Evolutionary conservation across 2,888 invertebrate species (phyloP), one percentile per base, ranked within the genome.

Genomic region (Synergus gifuensis): DNA sequence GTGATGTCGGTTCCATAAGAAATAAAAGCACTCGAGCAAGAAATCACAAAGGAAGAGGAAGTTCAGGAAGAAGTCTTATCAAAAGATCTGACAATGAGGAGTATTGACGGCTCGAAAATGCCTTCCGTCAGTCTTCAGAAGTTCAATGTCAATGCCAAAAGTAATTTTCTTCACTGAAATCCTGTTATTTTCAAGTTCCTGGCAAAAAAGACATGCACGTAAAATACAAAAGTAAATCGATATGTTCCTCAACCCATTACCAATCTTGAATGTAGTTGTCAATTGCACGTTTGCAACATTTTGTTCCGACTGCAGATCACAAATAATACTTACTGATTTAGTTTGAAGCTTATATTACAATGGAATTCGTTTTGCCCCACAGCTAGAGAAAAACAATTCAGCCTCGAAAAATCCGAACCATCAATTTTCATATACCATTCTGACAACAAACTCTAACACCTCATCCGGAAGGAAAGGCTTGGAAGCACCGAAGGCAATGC

Each of bases 41-140:
- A 80, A 60, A 36, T 49, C 44, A 22, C 46, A 36, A 60, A 46
- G 42, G 79, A 77, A 54, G 49, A 78, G 67, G 60, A 67, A 60
- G 67, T 46, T 4, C 36, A 14, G n/a, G 54, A 60, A 46, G 69
- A 40, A 16, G 28, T 67, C 66, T 76, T 18, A 67, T 76, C 60
- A 77, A 63, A 54, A 77, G 40, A 58, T 49, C 40, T 14, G 7
- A 60, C 44, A 46, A 44, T 79, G 64, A 42, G 4, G 54, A 76
- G 46, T 62, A 18, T 77, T 49, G 60, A 60, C 11, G 22, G 60
- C 64, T 42, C 14, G 46, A 28, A 62, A 60, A 44, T 66, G 54
- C 54, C 22, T 76, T 62, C 46, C 12, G 16, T 60, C n/a, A 18
- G 18, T 22, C 14, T 64, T 22, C 12, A 22, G 11, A 58, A 54